phyloP scores from a whole-genome alignment of 2,113 vertebrate species.

The Neofelis nebulosa region DNA sequence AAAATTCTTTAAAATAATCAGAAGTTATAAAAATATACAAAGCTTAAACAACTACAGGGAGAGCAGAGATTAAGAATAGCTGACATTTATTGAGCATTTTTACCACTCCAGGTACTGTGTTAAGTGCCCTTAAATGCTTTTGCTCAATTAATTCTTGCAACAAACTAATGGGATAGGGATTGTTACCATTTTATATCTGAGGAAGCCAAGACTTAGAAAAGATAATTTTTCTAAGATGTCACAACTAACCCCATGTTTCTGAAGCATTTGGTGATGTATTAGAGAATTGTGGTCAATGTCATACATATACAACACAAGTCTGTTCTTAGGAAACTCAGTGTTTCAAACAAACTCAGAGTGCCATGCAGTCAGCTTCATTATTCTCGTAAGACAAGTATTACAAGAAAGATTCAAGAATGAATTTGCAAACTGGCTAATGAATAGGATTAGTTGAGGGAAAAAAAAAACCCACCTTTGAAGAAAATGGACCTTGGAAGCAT shows the following conservation, averaged over 20 bases:
- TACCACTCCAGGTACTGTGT: background rate
- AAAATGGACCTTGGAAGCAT: background rate
- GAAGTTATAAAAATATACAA: background rate
- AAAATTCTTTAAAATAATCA: background rate
- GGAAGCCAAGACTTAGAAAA: background rate
- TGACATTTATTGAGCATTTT: background rate
- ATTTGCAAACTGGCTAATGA: background rate
- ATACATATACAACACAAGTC: background rate
- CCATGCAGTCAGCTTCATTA: background rate
- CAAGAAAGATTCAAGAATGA: background rate
- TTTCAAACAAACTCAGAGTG: background rate
- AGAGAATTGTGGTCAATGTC: background rate
- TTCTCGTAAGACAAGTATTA: background rate
- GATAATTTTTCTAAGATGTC: background rate
- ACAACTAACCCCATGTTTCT: background rate
- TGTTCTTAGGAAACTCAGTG: background rate
- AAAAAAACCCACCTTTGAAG: background rate
- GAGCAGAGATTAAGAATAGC: background rate
- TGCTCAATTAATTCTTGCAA: constrained; percentile 23
- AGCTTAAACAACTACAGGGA: background rate
- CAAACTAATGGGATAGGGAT: background rate
- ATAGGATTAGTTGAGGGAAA: background rate
- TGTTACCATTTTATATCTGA: background rate
- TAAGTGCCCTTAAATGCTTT: constrained; percentile 8
- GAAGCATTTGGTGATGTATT: background rate